Evolutionary conservation across 2,888 invertebrate genomes (phyloP), one percentile per base, ranked within the genome.

Genomic region (Himalopsyche tibetana): DNA sequence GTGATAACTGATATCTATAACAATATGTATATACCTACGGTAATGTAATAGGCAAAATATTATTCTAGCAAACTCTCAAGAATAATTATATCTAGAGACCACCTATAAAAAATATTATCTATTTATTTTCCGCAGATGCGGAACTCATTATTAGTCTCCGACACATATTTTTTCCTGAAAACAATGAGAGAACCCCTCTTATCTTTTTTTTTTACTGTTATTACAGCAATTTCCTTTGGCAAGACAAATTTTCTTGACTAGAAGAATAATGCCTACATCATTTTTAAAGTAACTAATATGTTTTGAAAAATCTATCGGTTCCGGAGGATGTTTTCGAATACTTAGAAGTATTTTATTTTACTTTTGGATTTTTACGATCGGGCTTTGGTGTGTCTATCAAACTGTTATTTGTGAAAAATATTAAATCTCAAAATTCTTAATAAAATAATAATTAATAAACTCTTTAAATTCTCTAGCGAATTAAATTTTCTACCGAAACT

Each of bases 171-270:
- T 74, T 5, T 36, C 15, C 5, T 36, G 74, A 11, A 74, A 74
- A 74, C 36, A 74, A 74, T 36, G 36, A 36, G 36, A 74, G 38
- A 74, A 4, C 28, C 12, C 38, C 36, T 74, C 74, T 74, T 74
- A 74, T 74, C 38, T 36, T 74, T 74, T 74, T 74, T 74, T 36
- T 74, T 74, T 74, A 74, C 74, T 74, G 74, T 74, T 74, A 74
- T 74, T 74, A 74, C 74, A 36, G 74, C 74, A 74, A 74, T 74
- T 74, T 74, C 74, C 74, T 74, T 5, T 38, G 74, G 74, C 1
- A 74, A 15, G 74, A 74, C 74, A 38, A 74, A 74, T 74, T 74
- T 74, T 74, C 74, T 74, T 74, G 74, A 38, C 74, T 38, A 38
- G 38, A 19, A 74, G 38, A 74, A 74, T 74, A 74, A 12, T 51